phyloP scores from a whole-genome alignment of 2,888 invertebrate species.

The Ferdinandea cuprea region DNA sequence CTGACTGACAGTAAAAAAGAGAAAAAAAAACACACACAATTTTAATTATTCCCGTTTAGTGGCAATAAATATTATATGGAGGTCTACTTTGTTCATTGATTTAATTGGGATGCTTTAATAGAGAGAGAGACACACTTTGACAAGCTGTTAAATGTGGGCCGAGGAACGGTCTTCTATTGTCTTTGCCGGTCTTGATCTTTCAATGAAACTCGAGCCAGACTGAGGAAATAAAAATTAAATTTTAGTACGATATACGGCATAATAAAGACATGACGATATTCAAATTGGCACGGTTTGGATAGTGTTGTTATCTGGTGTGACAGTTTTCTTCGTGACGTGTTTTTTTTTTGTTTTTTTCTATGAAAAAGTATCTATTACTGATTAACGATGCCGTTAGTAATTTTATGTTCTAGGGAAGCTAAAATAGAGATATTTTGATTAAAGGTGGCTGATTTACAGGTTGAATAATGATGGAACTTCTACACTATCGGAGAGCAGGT shows the following conservation, averaged over 20 bases:
- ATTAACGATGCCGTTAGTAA: conserved; percentile 22
- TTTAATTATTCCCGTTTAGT: conserved; percentile 73
- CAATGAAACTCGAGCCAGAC: conserved; percentile 29
- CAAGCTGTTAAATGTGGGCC: conserved; percentile 48
- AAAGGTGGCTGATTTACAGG: conserved; percentile 12
- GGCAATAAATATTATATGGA: conserved; percentile 74
- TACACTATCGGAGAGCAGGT: too few species aligned
- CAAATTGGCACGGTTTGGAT: conserved; percentile 40
- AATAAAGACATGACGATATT: conserved; percentile 21
- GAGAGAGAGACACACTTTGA: conserved; percentile 45
- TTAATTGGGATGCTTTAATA: conserved; percentile 63
- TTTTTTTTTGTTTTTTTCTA: too few species aligned
- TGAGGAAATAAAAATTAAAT: conserved; percentile 44
- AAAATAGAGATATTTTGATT: background rate
- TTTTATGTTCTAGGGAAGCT: conserved; percentile 4
- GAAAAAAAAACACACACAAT: conserved; percentile 37
- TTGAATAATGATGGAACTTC: background rate
- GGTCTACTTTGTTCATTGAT: conserved; percentile 68
- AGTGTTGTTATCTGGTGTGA: background rate
- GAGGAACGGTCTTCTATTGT: conserved; percentile 23
- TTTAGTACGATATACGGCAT: conserved; percentile 36
- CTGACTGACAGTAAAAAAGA: conserved; percentile 3
- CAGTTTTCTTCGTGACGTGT: conserved; percentile 1
- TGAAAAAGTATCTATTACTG: conserved; percentile 19
- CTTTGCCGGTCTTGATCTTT: background rate